These are phyloP conservation scores for Thera britannica DNA, from an alignment of 2,888 invertebrate genomes.

Conservation along the genomic window DNA sequence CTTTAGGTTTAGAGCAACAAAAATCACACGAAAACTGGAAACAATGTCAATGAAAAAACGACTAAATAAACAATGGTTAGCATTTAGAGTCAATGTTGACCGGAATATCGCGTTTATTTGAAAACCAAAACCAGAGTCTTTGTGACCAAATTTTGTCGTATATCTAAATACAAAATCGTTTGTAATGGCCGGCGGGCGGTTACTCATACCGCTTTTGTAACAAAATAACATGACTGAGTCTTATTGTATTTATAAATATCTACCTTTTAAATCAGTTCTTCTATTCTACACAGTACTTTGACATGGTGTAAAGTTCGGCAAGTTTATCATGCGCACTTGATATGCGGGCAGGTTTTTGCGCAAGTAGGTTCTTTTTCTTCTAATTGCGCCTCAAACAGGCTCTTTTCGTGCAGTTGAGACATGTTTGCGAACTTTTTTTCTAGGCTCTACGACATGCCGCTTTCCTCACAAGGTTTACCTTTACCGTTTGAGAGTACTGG, in stretches of 20 bases:
- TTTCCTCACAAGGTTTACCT: no score
- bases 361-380: no score
- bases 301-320: no score
- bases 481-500: no score
- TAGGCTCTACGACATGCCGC: no score
- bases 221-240: neutral
- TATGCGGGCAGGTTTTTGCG: no score
- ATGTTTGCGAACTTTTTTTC: no score
- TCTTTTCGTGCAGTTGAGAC: no score
- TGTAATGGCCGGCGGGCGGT: neutral
- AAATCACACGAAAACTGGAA: constrained; percentile 23
- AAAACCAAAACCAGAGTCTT: constrained; percentile 39
- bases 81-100: constrained; percentile 39
- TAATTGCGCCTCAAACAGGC: no score
- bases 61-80: constrained; percentile 27
- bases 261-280: neutral
- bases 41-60: constrained; percentile 29
- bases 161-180: constrained; percentile 15
- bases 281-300: no score
- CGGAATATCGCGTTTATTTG: constrained; percentile 40
- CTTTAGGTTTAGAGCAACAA: constrained; percentile 2
- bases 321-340: no score
- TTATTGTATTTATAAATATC: neutral
- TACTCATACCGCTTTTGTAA: constrained; percentile 3
- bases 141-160: constrained; percentile 8